Conservation (phyloP, 2,113 vertebrate species). For the Petroica traversi region DNA sequence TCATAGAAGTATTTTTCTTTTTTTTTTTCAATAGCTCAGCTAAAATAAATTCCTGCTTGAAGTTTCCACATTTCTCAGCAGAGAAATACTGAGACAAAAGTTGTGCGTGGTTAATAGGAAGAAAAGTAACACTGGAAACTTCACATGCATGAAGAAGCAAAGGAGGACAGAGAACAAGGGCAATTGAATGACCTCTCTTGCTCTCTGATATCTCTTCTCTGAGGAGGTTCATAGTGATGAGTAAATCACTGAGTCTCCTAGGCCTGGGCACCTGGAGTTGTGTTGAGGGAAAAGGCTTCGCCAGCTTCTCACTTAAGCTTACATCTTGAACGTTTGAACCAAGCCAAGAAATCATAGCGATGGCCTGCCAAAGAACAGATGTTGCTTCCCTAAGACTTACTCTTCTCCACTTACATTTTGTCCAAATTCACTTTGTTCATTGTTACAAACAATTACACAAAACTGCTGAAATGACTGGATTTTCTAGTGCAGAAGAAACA, state of each 20-base stretch:
- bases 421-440: not conserved
- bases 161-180: not conserved
- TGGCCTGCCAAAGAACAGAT: not conserved
- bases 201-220: not conserved
- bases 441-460: not conserved
- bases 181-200: not conserved
- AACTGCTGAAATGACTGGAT: not conserved
- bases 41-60: slow-evolving; percentile 5
- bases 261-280: not conserved
- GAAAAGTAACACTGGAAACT: not conserved
- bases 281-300: not conserved
- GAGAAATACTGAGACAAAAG: not conserved
- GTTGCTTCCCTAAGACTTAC: not conserved
- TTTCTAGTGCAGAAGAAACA: not conserved
- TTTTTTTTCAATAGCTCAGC: not conserved
- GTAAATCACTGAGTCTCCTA: rapidly evolving
- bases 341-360: not conserved
- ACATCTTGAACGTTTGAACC: not conserved
- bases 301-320: not conserved
- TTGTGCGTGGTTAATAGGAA: not conserved
- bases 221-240: not conserved
- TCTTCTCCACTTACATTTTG: not conserved
- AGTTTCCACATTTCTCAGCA: not conserved
- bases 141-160: not conserved
- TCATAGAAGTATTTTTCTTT: not conserved